These are phyloP conservation scores for Oreonectes daqikongensis DNA, from an alignment of 2,797 vertebrate species.

Conservation along the genomic window DNA sequence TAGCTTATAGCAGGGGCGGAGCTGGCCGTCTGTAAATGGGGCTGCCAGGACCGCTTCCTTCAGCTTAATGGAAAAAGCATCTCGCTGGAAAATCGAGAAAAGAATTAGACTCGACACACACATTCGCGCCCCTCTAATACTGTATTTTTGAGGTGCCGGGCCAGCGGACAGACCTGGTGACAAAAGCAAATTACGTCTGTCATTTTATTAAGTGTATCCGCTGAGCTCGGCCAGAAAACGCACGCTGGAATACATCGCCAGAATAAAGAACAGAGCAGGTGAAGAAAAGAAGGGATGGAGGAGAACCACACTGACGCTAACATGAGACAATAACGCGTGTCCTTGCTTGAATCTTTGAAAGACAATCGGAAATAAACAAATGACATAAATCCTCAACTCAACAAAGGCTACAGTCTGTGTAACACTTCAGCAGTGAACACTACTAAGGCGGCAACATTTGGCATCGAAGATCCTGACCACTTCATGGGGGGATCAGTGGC, in stretches of 20 bases:
- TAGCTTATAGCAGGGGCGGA: slow-evolving; percentile 91
- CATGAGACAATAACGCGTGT: background rate
- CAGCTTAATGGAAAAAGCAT: slow-evolving; percentile 99
- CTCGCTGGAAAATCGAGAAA: slow-evolving; percentile 98
- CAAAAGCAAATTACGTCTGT: slow-evolving; percentile 99
- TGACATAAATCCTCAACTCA: background rate
- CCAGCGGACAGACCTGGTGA: slow-evolving; percentile 90
- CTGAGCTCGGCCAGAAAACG: slow-evolving; percentile 85
- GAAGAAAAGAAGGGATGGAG: background rate
- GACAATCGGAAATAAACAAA: background rate
- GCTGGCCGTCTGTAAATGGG: slow-evolving; percentile 94
- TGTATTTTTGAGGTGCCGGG: slow-evolving; percentile 97
- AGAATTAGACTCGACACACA: slow-evolving; percentile 98
- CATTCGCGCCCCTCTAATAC: slow-evolving; percentile 93
- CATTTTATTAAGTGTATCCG: slow-evolving; percentile 99
- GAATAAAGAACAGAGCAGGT: slow-evolving; percentile 26
- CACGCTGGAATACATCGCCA: slow-evolving; percentile 91
- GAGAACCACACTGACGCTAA: no score
- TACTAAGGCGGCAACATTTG: slow-evolving; percentile 6
- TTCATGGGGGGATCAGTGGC: background rate
- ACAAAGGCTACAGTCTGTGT: background rate
- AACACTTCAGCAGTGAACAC: background rate
- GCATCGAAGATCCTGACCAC: slow-evolving; percentile 7
- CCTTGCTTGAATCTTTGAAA: slow-evolving; percentile 23
- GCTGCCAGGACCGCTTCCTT: slow-evolving; percentile 95